These are phyloP conservation scores for Coregonus clupeaformis DNA, from an alignment of 2,113 vertebrate genomes.

Conservation along the genomic window DNA sequence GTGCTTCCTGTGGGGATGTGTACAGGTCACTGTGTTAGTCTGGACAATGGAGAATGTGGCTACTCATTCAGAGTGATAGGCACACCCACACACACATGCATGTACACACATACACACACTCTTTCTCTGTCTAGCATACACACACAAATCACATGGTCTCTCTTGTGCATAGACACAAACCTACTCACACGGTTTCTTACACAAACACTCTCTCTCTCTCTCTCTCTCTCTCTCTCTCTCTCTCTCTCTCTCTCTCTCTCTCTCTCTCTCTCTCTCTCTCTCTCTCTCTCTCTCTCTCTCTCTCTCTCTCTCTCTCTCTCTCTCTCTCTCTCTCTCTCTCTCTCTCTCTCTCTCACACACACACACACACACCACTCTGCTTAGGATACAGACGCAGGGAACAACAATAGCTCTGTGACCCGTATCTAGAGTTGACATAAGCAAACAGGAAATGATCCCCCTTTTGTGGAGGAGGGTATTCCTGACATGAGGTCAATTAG, in stretches of 20 bases:
- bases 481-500: constrained; percentile 39
- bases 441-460: constrained; percentile 58
- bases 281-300: no score
- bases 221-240: neutral
- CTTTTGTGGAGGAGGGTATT: constrained; percentile 41
- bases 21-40: constrained; percentile 24
- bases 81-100: neutral
- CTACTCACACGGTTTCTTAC: no score
- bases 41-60: constrained; percentile 53
- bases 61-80: constrained; percentile 26
- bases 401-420: constrained; percentile 49
- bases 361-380: neutral
- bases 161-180: no score
- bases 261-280: neutral
- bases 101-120: no score
- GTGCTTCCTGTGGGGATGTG: constrained; percentile 57
- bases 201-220: neutral
- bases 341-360: neutral
- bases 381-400: constrained; percentile 31
- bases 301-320: no score
- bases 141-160: no score
- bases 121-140: no score
- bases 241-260: neutral
- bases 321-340: no score
- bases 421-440: constrained; percentile 38